phyloP scores from a whole-genome alignment of 2,797 vertebrate species.

The Molossus molossus region DNA sequence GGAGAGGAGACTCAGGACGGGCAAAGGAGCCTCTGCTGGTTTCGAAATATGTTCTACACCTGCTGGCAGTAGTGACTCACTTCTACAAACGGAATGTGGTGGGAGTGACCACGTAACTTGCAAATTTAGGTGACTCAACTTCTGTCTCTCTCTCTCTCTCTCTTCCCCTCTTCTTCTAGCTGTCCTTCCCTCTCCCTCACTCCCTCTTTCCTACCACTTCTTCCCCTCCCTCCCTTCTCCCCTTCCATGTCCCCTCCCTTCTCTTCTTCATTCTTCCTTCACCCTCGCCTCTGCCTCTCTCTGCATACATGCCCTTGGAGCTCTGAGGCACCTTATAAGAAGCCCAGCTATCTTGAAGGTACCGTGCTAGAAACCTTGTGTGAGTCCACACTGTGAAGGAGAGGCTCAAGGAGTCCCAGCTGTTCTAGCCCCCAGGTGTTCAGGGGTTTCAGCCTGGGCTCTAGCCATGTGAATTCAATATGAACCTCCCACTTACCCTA shows the following conservation, averaged over 20 bases:
- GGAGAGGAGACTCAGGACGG: not conserved
- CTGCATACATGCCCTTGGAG: not conserved
- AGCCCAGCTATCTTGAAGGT: too few relatives aligned
- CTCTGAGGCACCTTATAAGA: not conserved
- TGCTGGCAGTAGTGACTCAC: not conserved
- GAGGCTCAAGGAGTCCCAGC: not conserved
- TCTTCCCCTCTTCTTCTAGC: too few relatives aligned
- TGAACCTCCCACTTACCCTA: not conserved
- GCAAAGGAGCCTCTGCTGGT: not conserved
- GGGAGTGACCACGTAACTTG: not conserved
- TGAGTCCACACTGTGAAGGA: not conserved
- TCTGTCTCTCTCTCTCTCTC: not conserved
- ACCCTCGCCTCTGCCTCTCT: not conserved
- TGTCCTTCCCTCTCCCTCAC: not conserved
- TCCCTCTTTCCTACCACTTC: not conserved
- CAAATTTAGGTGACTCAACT: not conserved
- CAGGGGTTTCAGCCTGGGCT: not conserved
- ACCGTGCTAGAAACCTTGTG: not conserved
- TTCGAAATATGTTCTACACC: not conserved
- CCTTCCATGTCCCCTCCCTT: too few relatives aligned
- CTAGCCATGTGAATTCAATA: not conserved
- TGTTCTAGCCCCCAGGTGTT: not conserved
- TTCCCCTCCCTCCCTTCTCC: too few relatives aligned
- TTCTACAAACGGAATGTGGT: not conserved
- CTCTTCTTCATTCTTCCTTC: too few relatives aligned